phyloP scores from a whole-genome alignment of 2,797 vertebrate genomes.

The Xenopus petersii region DNA sequence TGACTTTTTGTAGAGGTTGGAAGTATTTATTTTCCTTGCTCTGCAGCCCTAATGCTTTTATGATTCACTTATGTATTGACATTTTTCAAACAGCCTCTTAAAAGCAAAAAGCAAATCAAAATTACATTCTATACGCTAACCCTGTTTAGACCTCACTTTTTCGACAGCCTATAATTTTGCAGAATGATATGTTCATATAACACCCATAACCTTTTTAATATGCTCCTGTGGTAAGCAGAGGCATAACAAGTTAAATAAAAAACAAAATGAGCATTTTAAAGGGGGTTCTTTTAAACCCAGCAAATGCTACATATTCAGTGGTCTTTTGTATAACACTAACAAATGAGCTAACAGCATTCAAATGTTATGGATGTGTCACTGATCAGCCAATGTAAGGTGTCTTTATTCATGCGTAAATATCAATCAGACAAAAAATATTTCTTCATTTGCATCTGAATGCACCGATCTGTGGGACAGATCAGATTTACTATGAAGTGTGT shows the following conservation, averaged over 20 bases:
- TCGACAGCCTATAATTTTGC: conserved; percentile 16
- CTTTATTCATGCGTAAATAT: neutral
- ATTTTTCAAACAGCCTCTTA: conserved; percentile 18
- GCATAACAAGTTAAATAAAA: neutral
- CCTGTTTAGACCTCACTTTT: conserved; percentile 1
- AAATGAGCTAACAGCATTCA: neutral
- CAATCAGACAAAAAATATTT: neutral
- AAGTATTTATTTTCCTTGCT: conserved; percentile 1
- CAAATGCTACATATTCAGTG: no score
- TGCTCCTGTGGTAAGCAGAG: conserved; percentile 3
- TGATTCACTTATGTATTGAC: conserved; percentile 21
- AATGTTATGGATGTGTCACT: neutral
- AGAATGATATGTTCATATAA: conserved; percentile 6
- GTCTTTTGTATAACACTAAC: neutral
- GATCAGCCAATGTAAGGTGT: neutral
- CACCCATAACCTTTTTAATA: neutral
- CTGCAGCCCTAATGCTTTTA: conserved; percentile 13
- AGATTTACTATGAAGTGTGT: conserved; percentile 5
- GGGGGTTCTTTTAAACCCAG: neutral
- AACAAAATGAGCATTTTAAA: neutral
- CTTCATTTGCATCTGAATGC: conserved; percentile 6
- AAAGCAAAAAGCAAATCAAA: conserved; percentile 13
- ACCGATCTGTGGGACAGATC: conserved; percentile 16
- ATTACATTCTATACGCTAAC: conserved; percentile 17
- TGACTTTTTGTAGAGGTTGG: conserved; percentile 19